Conservation (phyloP, 92 coral and sea anemone species). For the Palythoa grandis region DNA sequence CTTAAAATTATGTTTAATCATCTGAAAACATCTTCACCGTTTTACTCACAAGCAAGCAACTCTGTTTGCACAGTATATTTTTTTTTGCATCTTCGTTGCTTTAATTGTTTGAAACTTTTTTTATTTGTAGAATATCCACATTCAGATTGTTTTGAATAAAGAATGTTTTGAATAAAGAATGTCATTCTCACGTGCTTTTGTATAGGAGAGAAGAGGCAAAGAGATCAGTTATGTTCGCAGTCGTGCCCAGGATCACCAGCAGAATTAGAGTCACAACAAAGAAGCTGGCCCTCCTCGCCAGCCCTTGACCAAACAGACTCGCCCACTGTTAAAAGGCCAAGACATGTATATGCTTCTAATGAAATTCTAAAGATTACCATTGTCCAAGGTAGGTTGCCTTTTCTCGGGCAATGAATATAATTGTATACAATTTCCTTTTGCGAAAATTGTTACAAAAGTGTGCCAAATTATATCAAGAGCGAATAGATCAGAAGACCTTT, state of each 20-base stretch:
- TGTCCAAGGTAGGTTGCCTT: constrained; percentile 26
- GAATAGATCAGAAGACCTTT: too few relatives aligned
- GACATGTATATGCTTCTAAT: constrained; percentile 16
- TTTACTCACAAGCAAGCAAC: too few relatives aligned
- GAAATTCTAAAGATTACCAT: constrained; percentile 31
- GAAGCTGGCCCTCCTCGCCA: constrained; percentile 21
- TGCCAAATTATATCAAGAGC: too few relatives aligned
- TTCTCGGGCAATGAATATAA: background rate
- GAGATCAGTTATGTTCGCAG: background rate
- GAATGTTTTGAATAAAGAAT: too few relatives aligned
- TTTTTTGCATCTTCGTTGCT: too few relatives aligned
- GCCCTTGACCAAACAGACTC: constrained; percentile 4
- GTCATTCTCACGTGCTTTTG: background rate
- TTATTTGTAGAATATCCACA: too few relatives aligned
- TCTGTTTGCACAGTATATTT: too few relatives aligned
- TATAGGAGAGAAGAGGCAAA: constrained; percentile 29
- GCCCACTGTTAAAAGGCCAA: background rate
- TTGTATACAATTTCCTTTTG: too few relatives aligned
- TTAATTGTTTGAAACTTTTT: too few relatives aligned
- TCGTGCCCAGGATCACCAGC: constrained; percentile 13
- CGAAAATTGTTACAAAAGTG: background rate
- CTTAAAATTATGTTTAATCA: too few relatives aligned
- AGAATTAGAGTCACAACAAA: background rate
- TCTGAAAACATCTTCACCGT: too few relatives aligned
- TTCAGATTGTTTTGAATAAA: too few relatives aligned